Base-by-base conservation (phyloP, 1,140 invertebrate genomes). In the Palaemon carinicauda region DNA sequence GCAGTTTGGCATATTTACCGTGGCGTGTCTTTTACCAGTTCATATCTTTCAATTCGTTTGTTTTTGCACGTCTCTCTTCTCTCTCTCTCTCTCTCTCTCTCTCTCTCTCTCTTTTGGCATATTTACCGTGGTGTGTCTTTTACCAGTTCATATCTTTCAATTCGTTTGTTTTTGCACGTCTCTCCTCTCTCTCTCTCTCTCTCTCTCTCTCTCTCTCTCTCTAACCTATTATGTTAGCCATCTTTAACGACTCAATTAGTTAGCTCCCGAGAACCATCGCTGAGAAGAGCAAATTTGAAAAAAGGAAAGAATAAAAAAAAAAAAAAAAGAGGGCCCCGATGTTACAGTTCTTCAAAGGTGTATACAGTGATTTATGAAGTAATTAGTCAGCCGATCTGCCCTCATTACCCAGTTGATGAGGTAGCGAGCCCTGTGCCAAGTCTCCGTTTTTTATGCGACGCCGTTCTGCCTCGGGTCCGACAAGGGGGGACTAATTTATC, bases 381-480 rank as follows among this genome's bases (percentile, higher is more conserved):
- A 83, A 83, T 83, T 83, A 83, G 81, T 83, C 81, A 83, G 50
- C 17, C 80, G 81, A 75, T 83, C 41, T 41, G 41, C 41, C 41
- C 41, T 41, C 41, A 41, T 41, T 41, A 41, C 41, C 41, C 41
- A 41, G 1, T 41, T 41, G 41, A 41, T 41, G 41, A 41, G 41
- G 41, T 41, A 41, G 41, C 41, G 41, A 41, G 41, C 41, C 0
- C 41, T 41, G 41, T 4, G 41, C 41, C 41, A 41, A 41, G 41
- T 41, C 41, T 41, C 41, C 41, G 41, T 41, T 41, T 41, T 41
- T 41, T 41, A 41, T 41, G 41, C 41, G 41, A 41, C 41, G 41
- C 41, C 41, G 41, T 41, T 41, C 41, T 41, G 41, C 41, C 41
- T 41, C 41, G 41, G 41, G 41, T 41, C 41, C 41, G 12, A 41